Conservation (phyloP, 2,113 vertebrate genomes). For the Xerus inauris region DNA sequence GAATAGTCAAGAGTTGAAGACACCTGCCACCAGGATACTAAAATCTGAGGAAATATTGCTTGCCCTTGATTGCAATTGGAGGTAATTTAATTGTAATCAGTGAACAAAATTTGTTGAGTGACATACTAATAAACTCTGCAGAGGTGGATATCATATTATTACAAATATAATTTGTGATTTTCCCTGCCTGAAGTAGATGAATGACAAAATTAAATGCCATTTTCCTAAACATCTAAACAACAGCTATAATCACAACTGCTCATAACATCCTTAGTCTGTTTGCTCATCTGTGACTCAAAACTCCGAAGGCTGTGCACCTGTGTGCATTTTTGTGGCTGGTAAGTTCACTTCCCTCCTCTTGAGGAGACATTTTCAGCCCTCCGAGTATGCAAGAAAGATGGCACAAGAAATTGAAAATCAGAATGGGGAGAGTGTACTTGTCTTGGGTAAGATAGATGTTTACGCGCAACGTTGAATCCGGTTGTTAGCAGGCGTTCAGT, state of each 20-base stretch:
- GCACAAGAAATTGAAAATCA: neutral
- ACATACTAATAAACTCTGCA: constrained; percentile 58
- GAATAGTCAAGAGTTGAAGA: constrained; percentile 57
- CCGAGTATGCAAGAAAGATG: neutral
- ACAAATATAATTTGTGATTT: constrained; percentile 10
- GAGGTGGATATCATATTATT: constrained; percentile 62
- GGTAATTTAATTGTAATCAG: constrained; percentile 60
- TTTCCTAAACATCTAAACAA: constrained; percentile 56
- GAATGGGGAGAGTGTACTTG: neutral
- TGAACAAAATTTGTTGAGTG: constrained; percentile 31
- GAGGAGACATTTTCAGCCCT: neutral
- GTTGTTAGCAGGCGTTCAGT: neutral
- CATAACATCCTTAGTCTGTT: neutral
- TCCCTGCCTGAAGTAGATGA: constrained; percentile 62
- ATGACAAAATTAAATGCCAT: constrained; percentile 66
- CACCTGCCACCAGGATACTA: constrained; percentile 48
- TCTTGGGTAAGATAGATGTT: neutral
- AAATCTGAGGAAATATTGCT: constrained; percentile 46
- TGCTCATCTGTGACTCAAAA: constrained; percentile 35
- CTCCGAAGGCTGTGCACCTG: constrained; percentile 1
- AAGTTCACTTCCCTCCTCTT: neutral
- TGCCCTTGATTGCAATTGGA: constrained; percentile 25
- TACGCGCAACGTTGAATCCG: neutral
- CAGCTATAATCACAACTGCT: constrained; percentile 22
- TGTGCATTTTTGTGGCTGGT: neutral